phyloP scores from a whole-genome alignment of 1,140 invertebrate genomes.

The Lithobius niger region DNA sequence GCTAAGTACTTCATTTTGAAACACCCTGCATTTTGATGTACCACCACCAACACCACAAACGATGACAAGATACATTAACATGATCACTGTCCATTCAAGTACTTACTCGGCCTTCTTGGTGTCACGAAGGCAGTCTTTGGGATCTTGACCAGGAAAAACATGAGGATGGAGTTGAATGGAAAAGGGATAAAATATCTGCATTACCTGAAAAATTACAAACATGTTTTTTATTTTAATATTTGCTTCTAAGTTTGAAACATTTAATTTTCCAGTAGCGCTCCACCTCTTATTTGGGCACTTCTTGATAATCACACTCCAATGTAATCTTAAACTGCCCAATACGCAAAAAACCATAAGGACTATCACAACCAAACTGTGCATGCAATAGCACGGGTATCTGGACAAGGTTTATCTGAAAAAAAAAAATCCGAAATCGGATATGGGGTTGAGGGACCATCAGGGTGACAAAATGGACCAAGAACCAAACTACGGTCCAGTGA shows the following conservation, averaged over 20 bases:
- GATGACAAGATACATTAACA: too few relatives aligned
- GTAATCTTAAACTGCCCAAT: too few relatives aligned
- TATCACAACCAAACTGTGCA: too few relatives aligned
- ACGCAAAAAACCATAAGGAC: too few relatives aligned
- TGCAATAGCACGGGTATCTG: too few relatives aligned
- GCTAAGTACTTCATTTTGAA: too few relatives aligned
- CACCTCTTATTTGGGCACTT: neutral
- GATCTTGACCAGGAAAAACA: slow-evolving; percentile 83
- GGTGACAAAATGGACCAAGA: too few relatives aligned
- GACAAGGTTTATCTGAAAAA: too few relatives aligned
- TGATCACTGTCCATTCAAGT: too few relatives aligned
- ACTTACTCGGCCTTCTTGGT: slow-evolving; percentile 69
- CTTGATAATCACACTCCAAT: neutral
- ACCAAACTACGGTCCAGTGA: too few relatives aligned
- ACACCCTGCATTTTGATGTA: neutral
- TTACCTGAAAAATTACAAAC: slow-evolving; percentile 34
- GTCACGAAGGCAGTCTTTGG: slow-evolving; percentile 84
- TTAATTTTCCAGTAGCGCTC: neutral
- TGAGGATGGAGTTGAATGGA: slow-evolving; percentile 87
- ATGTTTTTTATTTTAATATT: neutral
- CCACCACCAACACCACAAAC: slow-evolving; percentile 2
- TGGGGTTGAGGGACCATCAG: too few relatives aligned
- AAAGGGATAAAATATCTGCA: slow-evolving; percentile 95
- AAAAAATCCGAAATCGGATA: too few relatives aligned
- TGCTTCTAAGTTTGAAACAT: neutral